Percentiles rank a stretch among this genome's conserved stretches.
phyloP scores from a whole-genome alignment of 2,113 vertebrate species.

The Hemibates koningsi region DNA sequence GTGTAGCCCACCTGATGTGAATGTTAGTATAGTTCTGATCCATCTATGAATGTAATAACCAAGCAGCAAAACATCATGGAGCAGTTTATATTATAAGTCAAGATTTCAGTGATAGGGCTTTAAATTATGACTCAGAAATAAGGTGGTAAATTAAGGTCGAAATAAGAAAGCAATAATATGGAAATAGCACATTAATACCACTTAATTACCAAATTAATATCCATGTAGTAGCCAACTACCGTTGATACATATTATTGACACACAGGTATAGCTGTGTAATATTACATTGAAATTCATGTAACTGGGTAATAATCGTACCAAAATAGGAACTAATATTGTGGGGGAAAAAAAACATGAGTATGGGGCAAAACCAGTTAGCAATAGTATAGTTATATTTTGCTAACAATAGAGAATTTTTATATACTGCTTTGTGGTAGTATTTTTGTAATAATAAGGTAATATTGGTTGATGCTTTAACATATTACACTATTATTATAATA shows the following conservation, averaged over 20 bases:
- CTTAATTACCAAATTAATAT: neutral
- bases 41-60: neutral
- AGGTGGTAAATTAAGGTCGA: neutral
- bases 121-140: neutral
- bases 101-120: neutral
- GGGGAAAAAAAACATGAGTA: accelerated
- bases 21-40: neutral
- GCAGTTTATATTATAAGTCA: neutral
- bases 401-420: neutral
- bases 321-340: neutral
- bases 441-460: neutral
- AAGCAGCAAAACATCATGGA: neutral
- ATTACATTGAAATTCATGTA: neutral
- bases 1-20: neutral
- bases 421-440: neutral
- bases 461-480: neutral
- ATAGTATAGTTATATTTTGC: neutral
- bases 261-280: neutral
- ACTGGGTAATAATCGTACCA: neutral
- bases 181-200: neutral
- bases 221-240: neutral
- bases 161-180: neutral
- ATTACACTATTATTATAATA: neutral
- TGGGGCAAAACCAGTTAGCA: neutral
- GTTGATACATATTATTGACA: neutral